Base-by-base conservation (phyloP, 2,888 invertebrate species). In the Zygaena filipendulae region DNA sequence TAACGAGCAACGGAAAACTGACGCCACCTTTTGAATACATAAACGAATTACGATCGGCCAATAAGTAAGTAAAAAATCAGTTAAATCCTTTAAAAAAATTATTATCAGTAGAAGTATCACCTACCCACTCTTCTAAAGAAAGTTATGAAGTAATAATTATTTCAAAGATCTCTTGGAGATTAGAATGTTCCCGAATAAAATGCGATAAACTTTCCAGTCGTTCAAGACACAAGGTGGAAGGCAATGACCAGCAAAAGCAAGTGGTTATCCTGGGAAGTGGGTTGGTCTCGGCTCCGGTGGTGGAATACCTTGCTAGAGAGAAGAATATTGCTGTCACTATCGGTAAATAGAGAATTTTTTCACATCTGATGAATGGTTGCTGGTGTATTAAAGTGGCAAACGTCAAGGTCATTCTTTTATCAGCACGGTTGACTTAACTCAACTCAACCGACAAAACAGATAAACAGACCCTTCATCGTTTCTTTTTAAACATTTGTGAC, bases 1-100 rank as follows among this genome's bases (percentile, higher is more conserved):
- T 99, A 40, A 92, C 97, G 0, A 96, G 95, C 50, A 97, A 98
- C 61, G 98, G 98, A 14, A 82, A 84, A 48, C 70, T 99, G 39
- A 97, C 98, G 0, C 88, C 95, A 4, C 89, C 92, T 49, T 99
- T 90, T 64, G 89, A 96, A 64, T 99, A 99, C 59, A 99, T 99
- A 49, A 86, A 90, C 49, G 95, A 97, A 36, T 70, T 99, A 10
- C 82, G 98, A 33, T 84, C 84, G 45, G 57, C 84, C 2, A 85
- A 84, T 40, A 81, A 72, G 84, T 86, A 62, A 81, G 71, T 63
- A n/a, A n/a, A n/a, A n/a, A n/a, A n/a, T n/a, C n/a, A n/a, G n/a
- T n/a, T n/a, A n/a, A 24, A 13, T 13, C 40, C 25, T 35, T 33
- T 36, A 26, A 21, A 21, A 4, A 11, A 21, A 13, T 31, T 22